Evolutionary conservation across 1,140 invertebrate genomes (phyloP).

Genomic region (Dolichoris vasculosae): DNA sequence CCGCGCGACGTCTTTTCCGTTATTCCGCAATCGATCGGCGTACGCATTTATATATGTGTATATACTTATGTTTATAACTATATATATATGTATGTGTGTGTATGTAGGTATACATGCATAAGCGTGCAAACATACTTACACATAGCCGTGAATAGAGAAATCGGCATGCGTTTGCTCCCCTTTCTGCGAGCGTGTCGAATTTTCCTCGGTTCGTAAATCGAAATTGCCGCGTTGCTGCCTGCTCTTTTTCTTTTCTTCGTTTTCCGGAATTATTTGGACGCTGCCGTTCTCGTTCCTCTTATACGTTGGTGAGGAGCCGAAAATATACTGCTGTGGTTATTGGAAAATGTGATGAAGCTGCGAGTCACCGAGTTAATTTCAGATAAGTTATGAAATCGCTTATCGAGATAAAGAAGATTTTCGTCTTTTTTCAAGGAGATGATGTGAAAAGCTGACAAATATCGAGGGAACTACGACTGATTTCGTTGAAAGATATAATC

Average conservation of each 20-base stretch:
- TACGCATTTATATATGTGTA: neutral
- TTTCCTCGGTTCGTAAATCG: constrained; percentile 51
- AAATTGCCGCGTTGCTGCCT: constrained; percentile 17
- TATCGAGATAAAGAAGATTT: constrained; percentile 28
- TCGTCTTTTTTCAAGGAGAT: neutral
- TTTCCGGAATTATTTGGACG: constrained; percentile 32
- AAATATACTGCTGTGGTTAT: constrained; percentile 34
- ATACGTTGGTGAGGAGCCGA: neutral
- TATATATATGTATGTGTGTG: neutral
- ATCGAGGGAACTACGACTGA: neutral
- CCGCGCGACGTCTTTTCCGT: constrained; percentile 27
- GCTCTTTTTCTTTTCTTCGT: constrained; percentile 14
- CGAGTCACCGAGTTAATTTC: constrained; percentile 40
- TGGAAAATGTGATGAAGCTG: constrained; percentile 32
- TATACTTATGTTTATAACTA: neutral
- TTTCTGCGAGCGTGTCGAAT: constrained; percentile 26
- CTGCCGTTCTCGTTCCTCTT: neutral
- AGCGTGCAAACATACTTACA: no score
- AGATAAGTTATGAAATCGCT: constrained; percentile 47
- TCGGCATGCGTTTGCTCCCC: constrained; percentile 28
- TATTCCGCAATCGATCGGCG: constrained; percentile 25
- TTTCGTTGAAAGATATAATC: neutral
- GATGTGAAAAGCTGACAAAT: constrained; percentile 3
- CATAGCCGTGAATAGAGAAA: neutral
- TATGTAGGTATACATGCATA: no score